Conservation (phyloP, 2,888 invertebrate species). For the Acheta domesticus region DNA sequence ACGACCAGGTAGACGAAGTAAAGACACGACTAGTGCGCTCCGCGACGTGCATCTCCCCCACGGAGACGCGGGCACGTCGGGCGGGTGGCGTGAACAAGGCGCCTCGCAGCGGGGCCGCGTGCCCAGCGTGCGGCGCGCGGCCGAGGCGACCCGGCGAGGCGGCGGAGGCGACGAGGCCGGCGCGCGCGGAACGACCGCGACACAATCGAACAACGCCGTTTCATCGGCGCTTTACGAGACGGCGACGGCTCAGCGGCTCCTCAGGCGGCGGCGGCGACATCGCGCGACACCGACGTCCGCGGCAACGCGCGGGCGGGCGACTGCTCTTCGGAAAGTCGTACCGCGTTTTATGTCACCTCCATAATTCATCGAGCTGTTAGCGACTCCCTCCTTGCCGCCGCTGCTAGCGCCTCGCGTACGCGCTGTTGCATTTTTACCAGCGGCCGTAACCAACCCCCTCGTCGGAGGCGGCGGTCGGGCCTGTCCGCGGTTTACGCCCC, state of each 20-base stretch:
- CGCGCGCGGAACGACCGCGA: not conserved
- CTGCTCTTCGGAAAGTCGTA: not conserved
- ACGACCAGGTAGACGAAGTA: too few relatives aligned
- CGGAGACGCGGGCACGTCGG: too few relatives aligned
- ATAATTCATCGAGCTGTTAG: not conserved
- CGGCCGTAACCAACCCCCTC: not conserved
- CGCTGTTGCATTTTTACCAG: not conserved
- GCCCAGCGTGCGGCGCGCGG: too few relatives aligned
- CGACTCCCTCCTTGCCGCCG: not conserved
- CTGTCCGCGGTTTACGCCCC: constrained; percentile 18
- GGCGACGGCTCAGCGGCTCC: not conserved
- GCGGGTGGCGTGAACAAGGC: too few relatives aligned
- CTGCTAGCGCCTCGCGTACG: not conserved
- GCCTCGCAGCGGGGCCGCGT: too few relatives aligned
- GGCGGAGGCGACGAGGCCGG: too few relatives aligned
- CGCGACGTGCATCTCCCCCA: too few relatives aligned
- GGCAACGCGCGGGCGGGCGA: too few relatives aligned
- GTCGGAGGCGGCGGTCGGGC: not conserved
- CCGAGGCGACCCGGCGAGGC: too few relatives aligned
- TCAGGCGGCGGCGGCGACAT: too few relatives aligned
- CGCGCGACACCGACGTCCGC: not conserved
- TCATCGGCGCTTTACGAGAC: not conserved
- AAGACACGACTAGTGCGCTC: too few relatives aligned
- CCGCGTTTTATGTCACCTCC: not conserved
- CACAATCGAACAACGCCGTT: not conserved